Evolutionary conservation across 2,113 vertebrate species (phyloP), one percentile per base, ranked within the genome.

Genomic region (Anarhynchus alexandrinus): DNA sequence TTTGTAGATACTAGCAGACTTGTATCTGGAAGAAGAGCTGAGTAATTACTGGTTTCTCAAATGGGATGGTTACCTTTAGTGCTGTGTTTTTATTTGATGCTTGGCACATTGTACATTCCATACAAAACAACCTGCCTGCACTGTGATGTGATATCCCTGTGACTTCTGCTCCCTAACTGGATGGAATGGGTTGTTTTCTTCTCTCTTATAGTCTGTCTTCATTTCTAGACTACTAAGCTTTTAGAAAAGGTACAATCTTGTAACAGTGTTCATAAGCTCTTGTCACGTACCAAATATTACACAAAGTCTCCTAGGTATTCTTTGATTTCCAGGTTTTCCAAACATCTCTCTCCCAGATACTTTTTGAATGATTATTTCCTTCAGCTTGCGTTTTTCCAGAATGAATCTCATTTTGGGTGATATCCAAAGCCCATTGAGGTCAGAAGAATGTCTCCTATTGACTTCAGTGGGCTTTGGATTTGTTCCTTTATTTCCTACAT

Each of bases 351-450:
- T 93, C 88, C n/a, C 72, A 90, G 92, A 92, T 90, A 90, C 6
- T 90, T 95, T 94, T 88, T 86, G 82, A 92, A 90, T 90, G 21
- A 93, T 96, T 88, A 92, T 97, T 97, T 95, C 92, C 82, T 93
- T 94, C 77, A 86, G 90, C 90, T 92, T 93, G 88, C 71, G 0
- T 96, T 96, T 96, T 97, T 96, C 96, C 88, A 83, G 93, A 90
- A 77, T 97, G 95, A 97, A 86, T 93, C 85, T 86, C 16, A 32
- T 94, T 97, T 92, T 97, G 96, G 95, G 67, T 88, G 42, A 81
- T 94, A 74, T 86, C 92, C 96, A 97, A 94, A 95, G 94, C 90
- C 88, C 71, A 81, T 12, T 96, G 95, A 96, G 95, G 95, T 97
- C 88, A 94, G 82, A 96, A 96, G 71, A 94, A 96, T 96, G 94